These are phyloP conservation scores for Potamilus streckersoni DNA, from an alignment of 1,140 invertebrate genomes.

Conservation along the genomic window DNA sequence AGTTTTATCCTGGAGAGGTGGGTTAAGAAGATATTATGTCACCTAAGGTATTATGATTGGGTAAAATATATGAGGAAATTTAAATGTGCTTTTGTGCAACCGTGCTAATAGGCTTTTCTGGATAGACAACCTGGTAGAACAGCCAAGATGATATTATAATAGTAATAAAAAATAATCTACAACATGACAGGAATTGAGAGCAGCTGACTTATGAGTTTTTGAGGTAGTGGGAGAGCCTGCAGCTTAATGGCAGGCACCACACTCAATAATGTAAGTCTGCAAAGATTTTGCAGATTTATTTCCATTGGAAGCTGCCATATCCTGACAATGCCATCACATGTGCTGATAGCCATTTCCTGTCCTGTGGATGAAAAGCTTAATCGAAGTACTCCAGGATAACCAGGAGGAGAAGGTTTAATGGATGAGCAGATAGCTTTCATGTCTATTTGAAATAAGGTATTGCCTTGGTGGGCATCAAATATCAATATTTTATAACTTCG, in stretches of 20 bases:
- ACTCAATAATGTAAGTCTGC: slow-evolving; percentile 25
- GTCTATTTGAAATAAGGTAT: slow-evolving; percentile 20
- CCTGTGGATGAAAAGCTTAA: slow-evolving; percentile 18
- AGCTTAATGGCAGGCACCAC: slow-evolving; percentile 9
- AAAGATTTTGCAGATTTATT: slow-evolving; percentile 16
- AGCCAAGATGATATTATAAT: too few species aligned
- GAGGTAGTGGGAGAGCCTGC: slow-evolving; percentile 23
- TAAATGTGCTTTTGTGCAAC: too few species aligned
- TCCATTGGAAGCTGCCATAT: slow-evolving; percentile 27
- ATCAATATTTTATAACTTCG: slow-evolving; percentile 19
- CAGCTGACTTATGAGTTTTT: slow-evolving; percentile 10
- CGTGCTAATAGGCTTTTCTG: too few species aligned
- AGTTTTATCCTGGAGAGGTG: too few species aligned
- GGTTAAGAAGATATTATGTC: too few species aligned
- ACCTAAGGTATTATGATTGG: too few species aligned
- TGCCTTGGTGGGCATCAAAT: slow-evolving; percentile 3
- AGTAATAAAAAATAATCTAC: too few species aligned
- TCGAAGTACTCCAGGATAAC: slow-evolving; percentile 16
- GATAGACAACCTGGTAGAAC: too few species aligned
- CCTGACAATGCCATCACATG: slow-evolving; percentile 19
- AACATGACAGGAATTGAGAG: slow-evolving; percentile 8
- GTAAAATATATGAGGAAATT: too few species aligned
- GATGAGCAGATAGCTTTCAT: not conserved
- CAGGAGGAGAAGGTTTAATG: not conserved
- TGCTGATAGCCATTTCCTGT: slow-evolving; percentile 14